These are phyloP conservation scores for Epizoanthus ramosus DNA, from an alignment of 92 coral and sea anemone genomes.

Conservation along the genomic window DNA sequence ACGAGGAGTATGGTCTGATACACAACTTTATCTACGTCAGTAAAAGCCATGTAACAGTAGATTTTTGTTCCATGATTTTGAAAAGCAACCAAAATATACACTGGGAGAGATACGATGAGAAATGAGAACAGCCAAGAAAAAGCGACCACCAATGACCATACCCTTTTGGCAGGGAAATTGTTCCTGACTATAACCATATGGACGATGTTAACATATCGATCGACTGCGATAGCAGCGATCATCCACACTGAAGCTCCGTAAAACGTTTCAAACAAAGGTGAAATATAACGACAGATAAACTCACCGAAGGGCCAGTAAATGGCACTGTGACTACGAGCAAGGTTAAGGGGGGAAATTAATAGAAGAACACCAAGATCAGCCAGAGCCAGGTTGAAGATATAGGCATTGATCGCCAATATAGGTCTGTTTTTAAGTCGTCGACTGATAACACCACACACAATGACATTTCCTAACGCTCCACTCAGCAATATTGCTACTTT, in stretches of 20 bases:
- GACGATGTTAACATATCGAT: constrained; percentile 18
- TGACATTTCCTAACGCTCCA: constrained; percentile 11
- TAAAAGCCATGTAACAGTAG: background rate
- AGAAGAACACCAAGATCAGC: constrained; percentile 6
- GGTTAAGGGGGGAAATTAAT: background rate
- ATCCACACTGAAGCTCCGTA: constrained; percentile 18
- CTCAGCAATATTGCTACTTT: background rate
- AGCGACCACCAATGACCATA: background rate
- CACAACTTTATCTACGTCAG: background rate
- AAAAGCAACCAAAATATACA: constrained; percentile 6
- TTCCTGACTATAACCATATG: background rate
- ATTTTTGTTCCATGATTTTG: background rate
- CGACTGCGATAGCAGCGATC: constrained; percentile 19
- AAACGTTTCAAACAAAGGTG: background rate
- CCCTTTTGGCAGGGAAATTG: background rate
- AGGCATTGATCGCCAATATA: constrained; percentile 8
- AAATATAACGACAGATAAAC: background rate
- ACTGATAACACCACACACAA: constrained; percentile 1
- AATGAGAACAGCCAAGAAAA: constrained; percentile 10
- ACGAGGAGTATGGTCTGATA: background rate
- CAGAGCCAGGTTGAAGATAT: constrained; percentile 10
- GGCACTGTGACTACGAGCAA: background rate
- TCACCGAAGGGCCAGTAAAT: constrained; percentile 5
- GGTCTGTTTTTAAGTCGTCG: constrained; percentile 16
- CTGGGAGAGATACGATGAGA: constrained; percentile 1